A percentile compares a stretch with the other conserved stretches of the same genome.
phyloP scores from a whole-genome alignment of 2,888 invertebrate species.

The Ornithoptera alexandrae region DNA sequence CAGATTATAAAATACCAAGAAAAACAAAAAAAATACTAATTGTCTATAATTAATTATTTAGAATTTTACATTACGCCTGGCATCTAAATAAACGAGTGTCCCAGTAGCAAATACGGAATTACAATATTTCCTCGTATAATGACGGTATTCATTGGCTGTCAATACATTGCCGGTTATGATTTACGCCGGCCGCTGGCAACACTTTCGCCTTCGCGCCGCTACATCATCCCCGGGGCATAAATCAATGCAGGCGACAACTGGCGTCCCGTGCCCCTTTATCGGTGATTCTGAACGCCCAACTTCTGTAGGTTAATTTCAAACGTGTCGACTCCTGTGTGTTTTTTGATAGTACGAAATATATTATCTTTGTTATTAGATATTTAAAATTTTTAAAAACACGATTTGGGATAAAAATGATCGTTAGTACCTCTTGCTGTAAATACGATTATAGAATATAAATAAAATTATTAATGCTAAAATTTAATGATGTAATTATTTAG shows the following conservation, averaged over 20 bases:
- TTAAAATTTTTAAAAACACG: no score
- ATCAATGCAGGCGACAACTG: conserved; percentile 61
- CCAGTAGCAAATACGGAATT: conserved; percentile 42
- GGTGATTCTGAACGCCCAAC: conserved; percentile 51
- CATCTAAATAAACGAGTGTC: background rate
- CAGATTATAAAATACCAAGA: no score
- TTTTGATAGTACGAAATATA: background rate
- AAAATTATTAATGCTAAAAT: no score
- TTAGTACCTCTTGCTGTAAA: no score
- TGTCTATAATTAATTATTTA: no score
- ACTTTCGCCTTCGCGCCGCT: conserved; percentile 58
- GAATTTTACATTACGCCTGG: no score
- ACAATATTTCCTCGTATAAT: conserved; percentile 57
- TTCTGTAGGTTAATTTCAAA: conserved; percentile 37
- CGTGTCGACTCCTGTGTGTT: conserved; percentile 18
- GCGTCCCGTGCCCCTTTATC: conserved; percentile 56
- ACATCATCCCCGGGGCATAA: conserved; percentile 60
- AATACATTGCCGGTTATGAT: conserved; percentile 69
- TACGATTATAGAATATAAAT: no score
- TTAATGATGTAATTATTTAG: no score
- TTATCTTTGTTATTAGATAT: no score
- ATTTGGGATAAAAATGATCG: no score
- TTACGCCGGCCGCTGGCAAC: conserved; percentile 59
- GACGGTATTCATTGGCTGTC: conserved; percentile 70
- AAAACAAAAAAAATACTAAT: no score